A percentile compares a stretch with the other conserved stretches of the same genome.
Conservation (phyloP, 2,888 invertebrate genomes). For the Tinea trinotella region DNA sequence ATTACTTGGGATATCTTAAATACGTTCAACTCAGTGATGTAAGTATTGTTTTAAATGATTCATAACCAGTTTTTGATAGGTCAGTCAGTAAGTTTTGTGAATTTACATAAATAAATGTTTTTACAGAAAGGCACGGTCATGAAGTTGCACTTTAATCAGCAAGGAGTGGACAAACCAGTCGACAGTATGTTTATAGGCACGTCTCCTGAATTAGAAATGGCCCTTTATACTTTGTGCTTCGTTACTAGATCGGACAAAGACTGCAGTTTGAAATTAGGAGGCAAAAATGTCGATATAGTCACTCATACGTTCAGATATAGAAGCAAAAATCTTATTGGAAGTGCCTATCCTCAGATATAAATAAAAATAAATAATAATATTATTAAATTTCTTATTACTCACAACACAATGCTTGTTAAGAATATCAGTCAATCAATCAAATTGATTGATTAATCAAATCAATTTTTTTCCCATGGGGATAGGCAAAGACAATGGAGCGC, state of each 20-base stretch:
- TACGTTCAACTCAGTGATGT: conserved; percentile 80
- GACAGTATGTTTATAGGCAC: conserved; percentile 86
- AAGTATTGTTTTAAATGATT: conserved; percentile 46
- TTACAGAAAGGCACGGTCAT: conserved; percentile 83
- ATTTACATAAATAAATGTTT: conserved; percentile 3
- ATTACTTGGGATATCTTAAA: conserved; percentile 86
- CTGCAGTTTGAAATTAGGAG: conserved; percentile 82
- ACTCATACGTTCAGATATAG: conserved; percentile 82
- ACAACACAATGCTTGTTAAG: conserved; percentile 23
- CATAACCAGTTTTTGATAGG: background rate
- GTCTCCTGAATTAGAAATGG: conserved; percentile 93
- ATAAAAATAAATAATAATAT: background rate
- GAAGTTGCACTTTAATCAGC: conserved; percentile 80
- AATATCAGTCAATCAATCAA: conserved; percentile 17
- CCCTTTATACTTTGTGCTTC: conserved; percentile 91
- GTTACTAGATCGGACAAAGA: conserved; percentile 80
- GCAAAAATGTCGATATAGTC: conserved; percentile 79
- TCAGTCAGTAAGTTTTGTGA: no score
- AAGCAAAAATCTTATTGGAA: conserved; percentile 85
- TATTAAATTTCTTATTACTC: conserved; percentile 19
- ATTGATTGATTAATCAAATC: no score
- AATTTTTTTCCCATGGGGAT: no score
- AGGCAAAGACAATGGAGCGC: no score
- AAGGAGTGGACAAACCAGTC: conserved; percentile 82
- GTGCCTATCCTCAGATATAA: conserved; percentile 86